These are phyloP conservation scores for Drosophila neocordata DNA, from an alignment of 1,140 invertebrate species.

Conservation along the genomic window DNA sequence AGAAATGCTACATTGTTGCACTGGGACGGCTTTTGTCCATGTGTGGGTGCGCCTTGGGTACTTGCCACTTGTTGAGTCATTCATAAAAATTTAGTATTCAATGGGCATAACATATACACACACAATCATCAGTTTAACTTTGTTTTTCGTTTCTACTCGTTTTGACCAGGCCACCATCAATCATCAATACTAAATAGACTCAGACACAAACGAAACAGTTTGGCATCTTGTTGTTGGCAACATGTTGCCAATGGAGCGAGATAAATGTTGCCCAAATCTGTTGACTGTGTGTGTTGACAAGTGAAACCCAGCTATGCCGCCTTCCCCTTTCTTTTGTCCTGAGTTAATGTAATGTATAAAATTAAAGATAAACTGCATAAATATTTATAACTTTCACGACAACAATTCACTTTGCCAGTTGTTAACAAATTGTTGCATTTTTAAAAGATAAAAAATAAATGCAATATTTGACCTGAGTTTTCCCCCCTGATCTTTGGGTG, in stretches of 20 bases:
- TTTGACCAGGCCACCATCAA: conserved; percentile 30
- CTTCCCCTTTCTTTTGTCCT: conserved; percentile 12
- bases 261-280: conserved; percentile 42
- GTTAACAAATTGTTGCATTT: conserved; percentile 65
- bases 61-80: conserved; percentile 74
- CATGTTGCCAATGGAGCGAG: conserved; percentile 38
- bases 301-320: conserved; percentile 43
- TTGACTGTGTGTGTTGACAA: conserved; percentile 40
- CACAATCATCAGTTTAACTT: background rate
- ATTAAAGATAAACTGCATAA: conserved; percentile 40
- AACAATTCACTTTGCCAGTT: conserved; percentile 44
- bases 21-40: background rate
- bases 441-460: conserved; percentile 8
- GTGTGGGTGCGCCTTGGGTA: conserved; percentile 43
- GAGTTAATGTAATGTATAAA: conserved; percentile 64
- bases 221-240: conserved; percentile 9
- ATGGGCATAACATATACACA: conserved; percentile 10
- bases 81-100: conserved; percentile 62
- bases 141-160: conserved; percentile 1
- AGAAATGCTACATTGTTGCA: conserved; percentile 16
- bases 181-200: conserved; percentile 32
- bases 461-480: conserved; percentile 24
- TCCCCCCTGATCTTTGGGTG: conserved; percentile 17
- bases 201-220: conserved; percentile 4
- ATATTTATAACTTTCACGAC: conserved; percentile 56